These are phyloP conservation scores for Trogon melanurus DNA, from an alignment of 2,113 vertebrate species.

Conservation along the genomic window DNA sequence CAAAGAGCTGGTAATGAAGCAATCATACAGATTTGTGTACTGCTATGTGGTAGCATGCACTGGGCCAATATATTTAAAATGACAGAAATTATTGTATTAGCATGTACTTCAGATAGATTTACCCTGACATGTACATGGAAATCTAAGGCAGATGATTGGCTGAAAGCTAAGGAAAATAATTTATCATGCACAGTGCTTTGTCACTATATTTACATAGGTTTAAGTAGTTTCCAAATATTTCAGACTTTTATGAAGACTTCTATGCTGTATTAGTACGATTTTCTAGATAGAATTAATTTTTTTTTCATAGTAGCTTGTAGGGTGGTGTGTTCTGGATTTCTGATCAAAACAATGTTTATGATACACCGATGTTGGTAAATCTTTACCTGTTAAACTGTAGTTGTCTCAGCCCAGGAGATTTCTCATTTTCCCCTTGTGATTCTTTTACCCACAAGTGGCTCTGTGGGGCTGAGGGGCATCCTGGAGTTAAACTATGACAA, in stretches of 20 bases:
- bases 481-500: background rate
- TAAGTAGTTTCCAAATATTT: slow-evolving; percentile 20
- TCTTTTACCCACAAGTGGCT: accelerated
- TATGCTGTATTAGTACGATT: background rate
- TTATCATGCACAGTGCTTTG: background rate
- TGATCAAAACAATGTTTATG: background rate
- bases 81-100: background rate
- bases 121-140: background rate
- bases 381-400: background rate
- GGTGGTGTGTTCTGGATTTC: background rate
- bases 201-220: background rate
- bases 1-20: background rate
- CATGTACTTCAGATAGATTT: background rate
- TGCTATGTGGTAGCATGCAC: background rate
- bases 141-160: background rate
- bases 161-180: background rate
- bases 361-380: background rate
- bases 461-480: background rate
- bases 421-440: background rate
- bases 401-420: background rate
- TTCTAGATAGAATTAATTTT: background rate
- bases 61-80: background rate
- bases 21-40: background rate
- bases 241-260: background rate
- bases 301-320: background rate